Conservation (phyloP, 2,888 invertebrate genomes). For the Xestia xanthographa region DNA sequence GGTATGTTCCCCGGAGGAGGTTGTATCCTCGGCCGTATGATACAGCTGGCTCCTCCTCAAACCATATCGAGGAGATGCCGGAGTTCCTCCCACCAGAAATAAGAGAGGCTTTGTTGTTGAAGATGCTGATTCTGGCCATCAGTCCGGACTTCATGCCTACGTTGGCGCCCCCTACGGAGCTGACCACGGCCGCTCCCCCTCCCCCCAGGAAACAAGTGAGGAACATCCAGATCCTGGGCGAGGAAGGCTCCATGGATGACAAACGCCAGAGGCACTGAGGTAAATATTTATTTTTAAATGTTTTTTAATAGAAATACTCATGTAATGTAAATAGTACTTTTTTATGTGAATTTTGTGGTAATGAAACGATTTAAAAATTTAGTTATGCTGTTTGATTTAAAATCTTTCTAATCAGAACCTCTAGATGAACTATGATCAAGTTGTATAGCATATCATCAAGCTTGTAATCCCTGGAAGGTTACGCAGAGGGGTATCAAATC, state of each 20-base stretch:
- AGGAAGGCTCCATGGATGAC: constrained; percentile 88
- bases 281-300: constrained; percentile 73
- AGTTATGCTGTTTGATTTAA: constrained; percentile 66
- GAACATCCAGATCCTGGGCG: constrained; percentile 93
- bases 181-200: constrained; percentile 88
- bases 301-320: constrained; percentile 79
- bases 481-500: neutral
- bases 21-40: constrained; percentile 84
- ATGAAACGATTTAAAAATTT: constrained; percentile 70
- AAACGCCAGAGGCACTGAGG: constrained; percentile 81
- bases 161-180: constrained; percentile 83
- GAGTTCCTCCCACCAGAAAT: constrained; percentile 93
- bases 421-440: neutral
- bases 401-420: constrained; percentile 1
- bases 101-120: constrained; percentile 92
- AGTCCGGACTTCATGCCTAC: constrained; percentile 91
- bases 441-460: neutral
- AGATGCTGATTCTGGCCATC: constrained; percentile 94
- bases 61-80: constrained; percentile 87
- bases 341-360: constrained; percentile 74
- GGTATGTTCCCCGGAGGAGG: constrained; percentile 85
- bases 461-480: neutral
- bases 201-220: constrained; percentile 91
- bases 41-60: constrained; percentile 82
- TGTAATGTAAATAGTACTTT: constrained; percentile 81